Evolutionary conservation across 2,888 invertebrate species (phyloP).

Genomic region (Callinectes sapidus): DNA sequence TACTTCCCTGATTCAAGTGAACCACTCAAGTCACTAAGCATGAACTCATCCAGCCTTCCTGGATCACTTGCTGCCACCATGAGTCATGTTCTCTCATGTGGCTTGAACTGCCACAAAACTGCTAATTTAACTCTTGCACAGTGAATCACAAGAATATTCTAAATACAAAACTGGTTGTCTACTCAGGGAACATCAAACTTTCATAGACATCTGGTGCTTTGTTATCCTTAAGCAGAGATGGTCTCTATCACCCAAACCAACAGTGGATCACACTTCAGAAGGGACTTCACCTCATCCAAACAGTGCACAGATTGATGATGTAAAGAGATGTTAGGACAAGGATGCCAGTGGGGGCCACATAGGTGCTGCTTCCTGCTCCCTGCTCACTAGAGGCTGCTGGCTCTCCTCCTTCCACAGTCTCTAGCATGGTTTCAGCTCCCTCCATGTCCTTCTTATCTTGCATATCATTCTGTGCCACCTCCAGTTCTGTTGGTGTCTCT

Average conservation of each 20-base stretch:
- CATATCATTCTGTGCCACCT: not conserved
- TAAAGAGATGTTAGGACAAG: slow-evolving; percentile 29
- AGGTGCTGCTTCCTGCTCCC: not conserved
- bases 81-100: not conserved
- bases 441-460: slow-evolving; percentile 40
- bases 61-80: not conserved
- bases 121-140: not conserved
- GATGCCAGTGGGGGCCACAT: slow-evolving; percentile 32
- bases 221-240: not conserved
- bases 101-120: not conserved
- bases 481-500: not conserved
- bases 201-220: not conserved
- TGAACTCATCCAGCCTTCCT: not conserved
- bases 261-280: not conserved
- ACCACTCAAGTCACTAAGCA: not conserved
- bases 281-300: slow-evolving; percentile 57
- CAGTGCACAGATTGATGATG: not conserved
- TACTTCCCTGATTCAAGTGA: not conserved
- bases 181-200: not conserved
- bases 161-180: not conserved
- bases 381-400: slow-evolving; percentile 58
- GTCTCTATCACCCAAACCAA: slow-evolving; percentile 7
- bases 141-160: not conserved
- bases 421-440: slow-evolving; percentile 37
- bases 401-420: not conserved